Evolutionary conservation across 2,888 invertebrate genomes (phyloP), one percentile per base, ranked within the genome.

Genomic region (Dinocampus coccinellae): DNA sequence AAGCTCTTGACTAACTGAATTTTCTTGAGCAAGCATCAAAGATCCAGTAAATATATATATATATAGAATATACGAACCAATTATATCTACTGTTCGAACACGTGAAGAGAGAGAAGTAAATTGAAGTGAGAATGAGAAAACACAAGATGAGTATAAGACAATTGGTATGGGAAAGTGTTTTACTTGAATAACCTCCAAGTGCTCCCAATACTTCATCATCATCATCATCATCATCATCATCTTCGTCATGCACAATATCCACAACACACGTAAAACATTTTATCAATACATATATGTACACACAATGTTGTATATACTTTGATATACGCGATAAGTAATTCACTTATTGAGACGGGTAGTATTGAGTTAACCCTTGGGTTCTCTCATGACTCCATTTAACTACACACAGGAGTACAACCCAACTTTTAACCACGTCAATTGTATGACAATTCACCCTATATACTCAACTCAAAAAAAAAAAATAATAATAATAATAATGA

Each of bases 301-400:
- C 82, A 80, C 70, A 80, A 81, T 85, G 83, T 47, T n/a, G 47
- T 47, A 47, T 47, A 47, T 47, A 47, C 47, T 16, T 16, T 16
- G 47, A 20, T 47, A 47, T 85, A 84, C 84, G 87, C 84, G 86
- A 87, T 87, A 85, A 86, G 84, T 87, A 87, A 87, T 86, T 87
- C 86, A 86, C 84, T 87, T 87, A 87, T 72, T 80, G 64, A 66
- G 71, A n/a, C n/a, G n/a, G 61, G 73, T 73, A 81, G 80, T 86
- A 87, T 87, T 84, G 86, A 87, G 86, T 87, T 87, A 87, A 87
- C 87, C 86, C 87, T 87, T 87, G 85, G 20, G 86, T 84, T 83
- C 83, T 81, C 68, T 79, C 80, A 79, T 80, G 83, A 80, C 84
- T 85, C 85, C 84, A 86, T 84, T 86, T 86, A 83, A 83, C 82